A percentile compares a stretch with the other conserved stretches of the same genome.
phyloP scores from a whole-genome alignment of 2,888 invertebrate genomes.

The Hyalella azteca region DNA sequence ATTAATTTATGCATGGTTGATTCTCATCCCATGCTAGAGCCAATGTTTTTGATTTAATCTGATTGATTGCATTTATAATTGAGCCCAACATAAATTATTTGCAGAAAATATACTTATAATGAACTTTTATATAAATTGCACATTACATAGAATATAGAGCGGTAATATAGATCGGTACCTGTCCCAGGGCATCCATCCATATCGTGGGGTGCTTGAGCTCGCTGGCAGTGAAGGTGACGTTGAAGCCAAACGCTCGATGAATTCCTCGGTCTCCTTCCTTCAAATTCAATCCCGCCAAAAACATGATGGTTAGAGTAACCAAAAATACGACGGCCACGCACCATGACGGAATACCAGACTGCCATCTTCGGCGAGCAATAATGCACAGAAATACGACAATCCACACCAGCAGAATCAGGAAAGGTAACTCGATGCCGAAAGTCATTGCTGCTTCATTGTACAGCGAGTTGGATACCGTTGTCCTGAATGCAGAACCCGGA shows the following conservation, averaged over 20 bases:
- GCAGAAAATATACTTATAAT: too few relatives aligned
- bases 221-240: background rate
- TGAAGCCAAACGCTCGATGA: slow-evolving; percentile 32
- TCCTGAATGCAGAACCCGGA: too few relatives aligned
- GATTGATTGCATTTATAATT: too few relatives aligned
- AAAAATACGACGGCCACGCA: background rate
- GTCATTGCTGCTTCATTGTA: background rate
- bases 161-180: too few relatives aligned
- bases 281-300: slow-evolving; percentile 37
- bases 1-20: too few relatives aligned
- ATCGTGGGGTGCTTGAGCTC: slow-evolving; percentile 42
- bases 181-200: slow-evolving; percentile 53
- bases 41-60: too few relatives aligned
- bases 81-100: too few relatives aligned
- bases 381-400: background rate
- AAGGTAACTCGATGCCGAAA: slow-evolving; percentile 24
- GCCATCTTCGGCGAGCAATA: background rate
- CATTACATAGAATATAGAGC: too few relatives aligned
- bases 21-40: too few relatives aligned
- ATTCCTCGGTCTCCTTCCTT: slow-evolving; percentile 34
- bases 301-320: slow-evolving; percentile 3
- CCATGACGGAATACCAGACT: background rate
- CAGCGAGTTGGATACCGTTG: background rate
- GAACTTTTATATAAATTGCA: too few relatives aligned
- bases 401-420: background rate